Evolutionary conservation across 2,113 vertebrate species (phyloP).

Genomic region (Otocyon megalotis): DNA sequence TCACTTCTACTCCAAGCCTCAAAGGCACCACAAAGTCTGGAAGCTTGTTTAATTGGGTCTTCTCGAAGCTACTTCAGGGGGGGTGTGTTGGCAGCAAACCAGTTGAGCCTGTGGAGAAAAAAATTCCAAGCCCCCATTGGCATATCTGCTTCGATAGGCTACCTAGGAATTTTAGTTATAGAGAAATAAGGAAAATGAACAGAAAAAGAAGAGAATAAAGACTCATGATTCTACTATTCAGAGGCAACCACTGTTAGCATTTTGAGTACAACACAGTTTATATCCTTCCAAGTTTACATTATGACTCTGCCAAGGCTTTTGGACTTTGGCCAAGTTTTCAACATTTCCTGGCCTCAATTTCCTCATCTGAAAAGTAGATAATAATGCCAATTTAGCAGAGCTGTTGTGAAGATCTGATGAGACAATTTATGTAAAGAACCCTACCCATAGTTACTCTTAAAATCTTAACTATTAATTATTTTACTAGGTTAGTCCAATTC

Average conservation of each 20-base stretch:
- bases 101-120: background rate
- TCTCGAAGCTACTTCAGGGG: background rate
- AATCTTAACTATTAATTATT: conserved; percentile 1
- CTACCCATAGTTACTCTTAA: conserved; percentile 13
- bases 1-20: background rate
- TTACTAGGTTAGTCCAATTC: background rate
- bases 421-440: background rate
- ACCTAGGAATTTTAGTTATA: background rate
- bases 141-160: background rate
- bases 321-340: background rate
- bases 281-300: background rate
- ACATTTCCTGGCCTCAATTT: background rate
- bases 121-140: background rate
- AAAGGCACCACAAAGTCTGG: background rate
- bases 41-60: background rate
- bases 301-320: background rate
- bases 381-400: background rate
- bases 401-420: background rate
- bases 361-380: background rate
- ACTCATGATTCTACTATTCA: background rate
- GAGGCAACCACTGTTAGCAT: background rate
- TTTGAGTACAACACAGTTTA: background rate
- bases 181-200: background rate
- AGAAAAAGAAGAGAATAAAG: background rate
- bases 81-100: background rate